A percentile compares a stretch with the other conserved stretches of the same genome.
These are phyloP conservation scores for Drosophila mauritiana DNA, from an alignment of 1,140 invertebrate species.

Conservation along the genomic window DNA sequence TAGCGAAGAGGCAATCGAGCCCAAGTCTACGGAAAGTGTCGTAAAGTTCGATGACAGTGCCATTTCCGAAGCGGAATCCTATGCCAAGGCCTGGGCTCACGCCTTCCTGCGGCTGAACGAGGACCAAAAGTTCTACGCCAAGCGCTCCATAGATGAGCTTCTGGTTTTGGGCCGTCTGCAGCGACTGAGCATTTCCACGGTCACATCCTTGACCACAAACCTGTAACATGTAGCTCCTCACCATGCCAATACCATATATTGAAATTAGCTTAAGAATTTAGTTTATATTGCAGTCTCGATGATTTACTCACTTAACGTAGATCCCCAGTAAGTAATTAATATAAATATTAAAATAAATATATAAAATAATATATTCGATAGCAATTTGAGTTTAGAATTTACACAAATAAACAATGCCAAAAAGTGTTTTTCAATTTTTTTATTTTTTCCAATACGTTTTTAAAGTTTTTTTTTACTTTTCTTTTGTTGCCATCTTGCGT, in stretches of 20 bases:
- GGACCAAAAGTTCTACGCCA: constrained; percentile 72
- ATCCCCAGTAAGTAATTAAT: too few species aligned
- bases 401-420: not conserved
- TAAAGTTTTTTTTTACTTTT: constrained; percentile 61
- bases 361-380: too few species aligned
- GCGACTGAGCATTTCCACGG: constrained; percentile 60
- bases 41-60: constrained; percentile 47
- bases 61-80: constrained; percentile 64
- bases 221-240: constrained; percentile 57
- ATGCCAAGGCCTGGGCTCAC: constrained; percentile 68
- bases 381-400: too few species aligned
- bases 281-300: not conserved
- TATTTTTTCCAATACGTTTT: constrained; percentile 76
- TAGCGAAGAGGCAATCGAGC: constrained; percentile 15
- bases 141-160: constrained; percentile 71
- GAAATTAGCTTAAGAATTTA: not conserved
- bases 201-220: constrained; percentile 64
- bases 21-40: not conserved
- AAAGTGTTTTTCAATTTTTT: constrained; percentile 78
- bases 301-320: not conserved
- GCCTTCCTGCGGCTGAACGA: constrained; percentile 69
- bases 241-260: not conserved
- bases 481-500: constrained; percentile 53
- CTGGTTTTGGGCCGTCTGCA: constrained; percentile 61
- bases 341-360: too few species aligned